These are phyloP conservation scores for Drosophila prostipennis DNA, from an alignment of 2,888 invertebrate genomes.

Conservation along the genomic window DNA sequence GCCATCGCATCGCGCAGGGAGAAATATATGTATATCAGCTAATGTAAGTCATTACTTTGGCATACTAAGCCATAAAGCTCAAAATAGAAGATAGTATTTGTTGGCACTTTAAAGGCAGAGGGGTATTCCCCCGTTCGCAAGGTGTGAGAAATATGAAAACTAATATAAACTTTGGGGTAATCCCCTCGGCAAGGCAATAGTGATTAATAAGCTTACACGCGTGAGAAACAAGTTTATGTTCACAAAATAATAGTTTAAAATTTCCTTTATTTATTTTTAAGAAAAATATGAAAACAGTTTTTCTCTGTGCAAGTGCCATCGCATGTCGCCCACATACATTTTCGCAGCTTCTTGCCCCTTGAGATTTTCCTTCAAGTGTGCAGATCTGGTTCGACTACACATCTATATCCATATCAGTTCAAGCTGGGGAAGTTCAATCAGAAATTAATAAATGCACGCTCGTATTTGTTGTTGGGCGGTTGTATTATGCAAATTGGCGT, in stretches of 20 bases:
- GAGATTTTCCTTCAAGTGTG: conserved; percentile 38
- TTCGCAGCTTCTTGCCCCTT: conserved; percentile 13
- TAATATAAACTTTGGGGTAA: not conserved
- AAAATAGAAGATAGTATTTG: not conserved
- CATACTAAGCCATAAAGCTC: not conserved
- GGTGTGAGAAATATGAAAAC: not conserved
- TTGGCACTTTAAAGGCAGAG: not conserved
- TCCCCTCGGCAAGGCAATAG: not conserved
- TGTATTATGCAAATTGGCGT: conserved; percentile 59
- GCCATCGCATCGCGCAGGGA: conserved; percentile 16
- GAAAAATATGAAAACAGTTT: not conserved
- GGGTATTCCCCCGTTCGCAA: not conserved
- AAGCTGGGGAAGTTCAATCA: conserved; percentile 50
- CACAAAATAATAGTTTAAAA: not conserved
- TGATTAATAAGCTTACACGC: not conserved
- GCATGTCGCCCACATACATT: conserved; percentile 38
- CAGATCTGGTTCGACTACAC: conserved; percentile 23
- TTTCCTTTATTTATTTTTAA: too few relatives aligned
- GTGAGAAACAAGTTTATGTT: not conserved
- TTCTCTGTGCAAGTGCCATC: conserved; percentile 12
- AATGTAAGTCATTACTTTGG: not conserved
- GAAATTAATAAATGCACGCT: conserved; percentile 59
- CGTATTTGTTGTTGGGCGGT: conserved; percentile 10
- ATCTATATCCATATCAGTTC: conserved; percentile 10
- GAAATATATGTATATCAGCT: conserved; percentile 3